These are phyloP conservation scores for Oncopodura yosiiana DNA, from an alignment of 1,140 invertebrate genomes.

Conservation along the genomic window DNA sequence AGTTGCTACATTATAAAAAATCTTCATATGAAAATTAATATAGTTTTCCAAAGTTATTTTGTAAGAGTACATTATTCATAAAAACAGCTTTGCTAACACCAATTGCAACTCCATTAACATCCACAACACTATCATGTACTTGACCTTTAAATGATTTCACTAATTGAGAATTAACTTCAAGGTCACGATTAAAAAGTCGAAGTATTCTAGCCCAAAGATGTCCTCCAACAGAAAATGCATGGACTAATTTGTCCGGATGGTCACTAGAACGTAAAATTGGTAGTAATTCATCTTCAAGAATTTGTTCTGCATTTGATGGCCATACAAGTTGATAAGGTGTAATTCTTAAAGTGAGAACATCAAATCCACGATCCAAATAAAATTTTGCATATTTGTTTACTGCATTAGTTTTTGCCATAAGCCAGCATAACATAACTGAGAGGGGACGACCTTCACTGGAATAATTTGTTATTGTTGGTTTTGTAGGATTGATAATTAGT, in stretches of 20 bases:
- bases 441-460: conserved; percentile 44
- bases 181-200: conserved; percentile 50
- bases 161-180: no score
- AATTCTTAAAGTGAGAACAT: conserved; percentile 65
- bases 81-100: conserved; percentile 23
- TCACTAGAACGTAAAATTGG: conserved; percentile 44
- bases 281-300: conserved; percentile 21
- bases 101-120: conserved; percentile 11
- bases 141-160: no score
- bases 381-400: conserved; percentile 70
- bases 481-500: no score
- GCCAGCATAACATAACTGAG: conserved; percentile 67
- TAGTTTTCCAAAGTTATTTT: conserved; percentile 15
- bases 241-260: conserved; percentile 56
- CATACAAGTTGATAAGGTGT: conserved; percentile 73
- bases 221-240: conserved; percentile 81
- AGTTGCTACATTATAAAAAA: conserved; percentile 13
- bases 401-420: conserved; percentile 68
- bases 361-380: conserved; percentile 72
- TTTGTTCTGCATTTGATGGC: conserved; percentile 51
- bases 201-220: conserved; percentile 75
- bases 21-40: conserved; percentile 23
- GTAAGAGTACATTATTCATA: conserved; percentile 1
- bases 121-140: no score
- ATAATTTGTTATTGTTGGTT: not conserved